Conservation (phyloP, 2,888 invertebrate genomes). For the Megaustenia siamemsis region DNA sequence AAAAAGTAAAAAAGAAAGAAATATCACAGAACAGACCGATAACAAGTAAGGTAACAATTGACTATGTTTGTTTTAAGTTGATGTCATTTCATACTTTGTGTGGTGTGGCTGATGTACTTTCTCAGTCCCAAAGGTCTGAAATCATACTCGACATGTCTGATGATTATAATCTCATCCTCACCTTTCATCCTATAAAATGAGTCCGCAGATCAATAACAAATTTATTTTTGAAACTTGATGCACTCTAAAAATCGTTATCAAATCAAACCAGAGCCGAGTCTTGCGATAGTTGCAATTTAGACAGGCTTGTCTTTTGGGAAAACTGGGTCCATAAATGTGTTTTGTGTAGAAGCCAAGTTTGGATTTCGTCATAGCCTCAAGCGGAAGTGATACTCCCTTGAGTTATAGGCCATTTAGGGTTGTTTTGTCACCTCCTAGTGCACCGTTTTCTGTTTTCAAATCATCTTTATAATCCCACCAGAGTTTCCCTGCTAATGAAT, state of each 20-base stretch:
- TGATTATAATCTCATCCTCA: conserved; percentile 16
- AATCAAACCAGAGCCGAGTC: conserved; percentile 11
- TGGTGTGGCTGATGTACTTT: too few relatives aligned
- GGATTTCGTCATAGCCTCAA: conserved; percentile 23
- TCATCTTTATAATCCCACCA: neutral
- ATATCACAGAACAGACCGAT: too few relatives aligned
- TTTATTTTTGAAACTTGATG: conserved; percentile 24
- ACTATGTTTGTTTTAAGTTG: too few relatives aligned
- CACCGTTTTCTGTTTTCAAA: conserved; percentile 21
- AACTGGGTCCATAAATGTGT: neutral
- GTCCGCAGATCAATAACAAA: conserved; percentile 30
- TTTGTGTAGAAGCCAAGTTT: conserved; percentile 10
- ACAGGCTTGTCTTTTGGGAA: conserved; percentile 5
- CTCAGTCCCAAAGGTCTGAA: neutral
- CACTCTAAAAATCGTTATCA: conserved; percentile 40
- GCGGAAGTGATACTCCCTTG: conserved; percentile 39
- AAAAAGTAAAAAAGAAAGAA: too few relatives aligned
- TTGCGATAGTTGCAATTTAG: conserved; percentile 39
- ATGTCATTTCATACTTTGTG: too few relatives aligned
- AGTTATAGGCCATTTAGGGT: conserved; percentile 22
- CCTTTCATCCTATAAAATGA: conserved; percentile 13
- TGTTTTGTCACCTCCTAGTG: neutral
- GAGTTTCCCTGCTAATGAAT: neutral
- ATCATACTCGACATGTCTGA: neutral
- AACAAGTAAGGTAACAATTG: too few relatives aligned